These are phyloP conservation scores for Argyra leucocephala DNA, from an alignment of 2,888 invertebrate species.

Conservation along the genomic window DNA sequence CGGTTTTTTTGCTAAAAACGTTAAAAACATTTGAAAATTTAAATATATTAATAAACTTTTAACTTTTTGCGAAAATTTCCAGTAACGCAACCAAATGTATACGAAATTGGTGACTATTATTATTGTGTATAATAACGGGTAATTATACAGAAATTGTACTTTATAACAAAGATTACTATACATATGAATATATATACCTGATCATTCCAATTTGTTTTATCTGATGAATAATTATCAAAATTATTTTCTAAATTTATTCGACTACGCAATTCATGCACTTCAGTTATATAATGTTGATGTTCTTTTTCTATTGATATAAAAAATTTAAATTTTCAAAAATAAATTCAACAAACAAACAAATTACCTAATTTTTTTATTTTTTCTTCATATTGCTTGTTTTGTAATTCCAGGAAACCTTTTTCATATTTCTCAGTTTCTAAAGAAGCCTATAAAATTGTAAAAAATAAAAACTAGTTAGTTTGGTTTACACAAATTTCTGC, in stretches of 20 bases:
- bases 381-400: slow-evolving; percentile 34
- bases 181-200: slow-evolving; percentile 21
- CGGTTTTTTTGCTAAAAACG: slow-evolving; percentile 32
- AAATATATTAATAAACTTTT: no score
- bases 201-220: slow-evolving; percentile 24
- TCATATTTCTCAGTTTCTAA: slow-evolving; percentile 39
- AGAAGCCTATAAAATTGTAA: slow-evolving; percentile 30
- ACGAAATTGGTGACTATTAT: no score
- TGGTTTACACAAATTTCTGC: no score
- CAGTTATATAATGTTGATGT: slow-evolving; percentile 26
- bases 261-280: slow-evolving; percentile 30
- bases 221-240: slow-evolving; percentile 24
- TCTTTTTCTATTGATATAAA: slow-evolving; percentile 25
- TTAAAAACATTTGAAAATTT: slow-evolving; percentile 12
- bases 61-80: no score
- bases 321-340: slow-evolving; percentile 9
- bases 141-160: no score
- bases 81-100: no score
- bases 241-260: slow-evolving; percentile 25
- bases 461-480: no score
- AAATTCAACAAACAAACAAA: slow-evolving; percentile 18
- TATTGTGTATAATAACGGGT: no score
- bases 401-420: slow-evolving; percentile 34
- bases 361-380: slow-evolving; percentile 31
- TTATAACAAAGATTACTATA: no score